Evolutionary conservation across 2,888 invertebrate genomes (phyloP), one percentile per base, ranked within the genome.

Genomic region (Eilema caniola): DNA sequence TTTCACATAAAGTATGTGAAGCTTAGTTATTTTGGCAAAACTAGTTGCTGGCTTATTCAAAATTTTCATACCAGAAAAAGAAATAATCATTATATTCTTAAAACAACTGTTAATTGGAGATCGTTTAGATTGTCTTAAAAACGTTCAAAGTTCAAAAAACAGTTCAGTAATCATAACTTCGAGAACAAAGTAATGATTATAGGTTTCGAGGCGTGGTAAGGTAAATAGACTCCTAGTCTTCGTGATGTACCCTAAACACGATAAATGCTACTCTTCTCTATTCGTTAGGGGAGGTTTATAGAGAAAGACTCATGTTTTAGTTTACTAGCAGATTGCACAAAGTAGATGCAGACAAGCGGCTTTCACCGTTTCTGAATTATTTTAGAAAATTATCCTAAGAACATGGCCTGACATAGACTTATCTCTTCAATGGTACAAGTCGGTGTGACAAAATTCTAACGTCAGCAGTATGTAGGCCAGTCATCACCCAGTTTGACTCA

Each of bases 401-500:
- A 41, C 16, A 10, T 41, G 41, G 16, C 3, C 41, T 41, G 16
- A 16, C 41, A 41, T 16, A 41, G 14, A 41, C 3, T 41, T 41
- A 41, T 41, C 41, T 16, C 41, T 41, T 16, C 41, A 16, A 41
- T 0, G n/a, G 8, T 62, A 57, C 70, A 8, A 24, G 3, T 61
- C 80, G 79, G 87, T 88, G 85, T 85, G 74, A 87, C 62, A 64
- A 59, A 66, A 78, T 68, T 63, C 73, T 59, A 66, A 72, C 75
- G 73, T 79, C 79, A 80, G 70, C 80, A 80, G 73, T 83, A 84
- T 87, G 78, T 83, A 85, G 85, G 83, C 78, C 85, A 88, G 89
- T 89, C 88, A 89, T 87, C 87, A 85, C 80, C 75, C 80, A 78
- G 84, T 83, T 81, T 84, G 87, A 85, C 85, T 86, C 83, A 81